Evolutionary conservation across 2,797 vertebrate genomes (phyloP).

Genomic region (Alectoris magna): DNA sequence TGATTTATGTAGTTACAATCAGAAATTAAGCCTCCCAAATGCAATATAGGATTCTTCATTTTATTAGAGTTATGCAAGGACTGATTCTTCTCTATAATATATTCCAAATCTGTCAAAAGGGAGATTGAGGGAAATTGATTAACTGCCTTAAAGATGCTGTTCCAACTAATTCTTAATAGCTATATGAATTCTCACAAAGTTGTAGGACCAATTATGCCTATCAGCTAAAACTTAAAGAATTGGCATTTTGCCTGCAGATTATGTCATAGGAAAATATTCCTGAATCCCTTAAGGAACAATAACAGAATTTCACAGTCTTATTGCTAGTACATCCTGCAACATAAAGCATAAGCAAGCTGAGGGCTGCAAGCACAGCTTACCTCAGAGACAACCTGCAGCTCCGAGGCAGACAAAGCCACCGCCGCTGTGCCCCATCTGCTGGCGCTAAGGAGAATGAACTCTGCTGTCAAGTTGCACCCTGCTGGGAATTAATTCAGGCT

Average conservation of each 20-base stretch:
- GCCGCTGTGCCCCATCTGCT: background rate
- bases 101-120: background rate
- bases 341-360: accelerated
- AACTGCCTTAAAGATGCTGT: background rate
- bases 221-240: background rate
- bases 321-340: accelerated
- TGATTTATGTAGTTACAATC: background rate
- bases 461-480: background rate
- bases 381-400: background rate
- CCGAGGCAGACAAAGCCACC: background rate
- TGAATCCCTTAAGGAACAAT: background rate
- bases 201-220: background rate
- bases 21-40: background rate
- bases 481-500: accelerated
- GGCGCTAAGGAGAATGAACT: background rate
- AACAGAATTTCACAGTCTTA: background rate
- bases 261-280: background rate
- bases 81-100: background rate
- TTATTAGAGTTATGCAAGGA: background rate
- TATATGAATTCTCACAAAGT: background rate
- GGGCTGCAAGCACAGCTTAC: background rate
- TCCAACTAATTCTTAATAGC: background rate
- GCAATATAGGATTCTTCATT: background rate
- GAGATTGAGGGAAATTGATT: background rate
- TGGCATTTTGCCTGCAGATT: background rate